These are phyloP conservation scores for Plodia interpunctella DNA, from an alignment of 1,140 invertebrate species.

Conservation along the genomic window DNA sequence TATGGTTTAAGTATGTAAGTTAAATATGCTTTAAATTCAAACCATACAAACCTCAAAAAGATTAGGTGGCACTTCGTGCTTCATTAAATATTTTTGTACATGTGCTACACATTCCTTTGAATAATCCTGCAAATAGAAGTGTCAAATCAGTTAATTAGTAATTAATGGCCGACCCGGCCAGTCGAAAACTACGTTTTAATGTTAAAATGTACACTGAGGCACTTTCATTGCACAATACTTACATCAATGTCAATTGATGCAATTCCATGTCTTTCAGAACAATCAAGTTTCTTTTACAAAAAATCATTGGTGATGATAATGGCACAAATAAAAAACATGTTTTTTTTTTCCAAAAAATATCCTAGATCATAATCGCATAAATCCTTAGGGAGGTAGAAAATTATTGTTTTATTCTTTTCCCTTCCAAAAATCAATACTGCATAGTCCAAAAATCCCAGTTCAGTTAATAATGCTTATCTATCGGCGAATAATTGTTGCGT, in stretches of 20 bases:
- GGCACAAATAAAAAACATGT: too few relatives aligned
- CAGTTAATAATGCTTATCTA: too few relatives aligned
- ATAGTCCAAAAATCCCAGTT: too few relatives aligned
- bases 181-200: not conserved
- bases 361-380: too few relatives aligned
- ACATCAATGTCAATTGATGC: not conserved
- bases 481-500: not conserved
- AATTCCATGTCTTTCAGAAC: not conserved
- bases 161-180: not conserved
- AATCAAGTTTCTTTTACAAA: too few relatives aligned
- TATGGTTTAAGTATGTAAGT: not conserved
- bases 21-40: not conserved
- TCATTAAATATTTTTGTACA: slow-evolving; percentile 98
- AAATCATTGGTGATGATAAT: too few relatives aligned
- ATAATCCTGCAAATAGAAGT: slow-evolving; percentile 90
- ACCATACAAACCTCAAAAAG: slow-evolving; percentile 92
- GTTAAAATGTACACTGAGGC: not conserved
- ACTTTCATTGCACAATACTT: not conserved
- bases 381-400: too few relatives aligned
- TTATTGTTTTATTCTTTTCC: too few relatives aligned
- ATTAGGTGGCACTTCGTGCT: slow-evolving; percentile 96
- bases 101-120: slow-evolving; percentile 96
- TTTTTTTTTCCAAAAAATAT: too few relatives aligned
- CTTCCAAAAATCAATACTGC: too few relatives aligned
- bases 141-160: not conserved